Conservation (phyloP, 64 coral and sea anemone species). For the Pocillopora damicornis region DNA sequence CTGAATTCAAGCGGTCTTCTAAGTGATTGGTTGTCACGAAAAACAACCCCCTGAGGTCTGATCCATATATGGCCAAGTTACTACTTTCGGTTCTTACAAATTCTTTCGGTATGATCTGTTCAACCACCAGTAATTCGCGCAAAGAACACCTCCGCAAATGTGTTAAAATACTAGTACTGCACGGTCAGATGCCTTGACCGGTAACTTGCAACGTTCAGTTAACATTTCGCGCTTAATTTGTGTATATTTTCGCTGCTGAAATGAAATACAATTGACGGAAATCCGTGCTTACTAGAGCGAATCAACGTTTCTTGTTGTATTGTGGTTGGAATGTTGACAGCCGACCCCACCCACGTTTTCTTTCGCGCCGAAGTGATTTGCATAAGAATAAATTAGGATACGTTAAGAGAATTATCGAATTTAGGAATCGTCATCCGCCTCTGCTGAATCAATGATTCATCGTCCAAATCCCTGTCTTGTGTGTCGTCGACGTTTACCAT, state of each 20-base stretch:
- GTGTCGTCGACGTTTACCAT: neutral
- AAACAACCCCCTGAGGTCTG: constrained; percentile 80
- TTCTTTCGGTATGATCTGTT: constrained; percentile 92
- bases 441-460: constrained; percentile 34
- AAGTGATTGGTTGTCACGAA: constrained; percentile 87
- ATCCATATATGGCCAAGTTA: constrained; percentile 99
- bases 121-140: constrained; percentile 64
- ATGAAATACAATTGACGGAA: neutral
- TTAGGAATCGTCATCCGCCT: constrained; percentile 30
- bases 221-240: neutral
- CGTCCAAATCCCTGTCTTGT: neutral
- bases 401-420: constrained; percentile 11
- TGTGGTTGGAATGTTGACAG: constrained; percentile 34
- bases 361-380: constrained; percentile 29
- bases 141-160: constrained; percentile 41
- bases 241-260: neutral
- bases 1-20: constrained; percentile 39
- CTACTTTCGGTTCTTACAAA: constrained; percentile 99
- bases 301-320: constrained; percentile 2
- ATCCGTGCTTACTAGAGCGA: constrained; percentile 31
- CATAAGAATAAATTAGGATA: constrained; percentile 32
- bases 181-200: neutral
- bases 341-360: constrained; percentile 28
- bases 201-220: neutral
- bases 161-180: neutral